Percentiles rank a stretch among this genome's conserved stretches.
Evolutionary conservation across 2,888 invertebrate species (phyloP).

Genomic region (Pollenia labialis): DNA sequence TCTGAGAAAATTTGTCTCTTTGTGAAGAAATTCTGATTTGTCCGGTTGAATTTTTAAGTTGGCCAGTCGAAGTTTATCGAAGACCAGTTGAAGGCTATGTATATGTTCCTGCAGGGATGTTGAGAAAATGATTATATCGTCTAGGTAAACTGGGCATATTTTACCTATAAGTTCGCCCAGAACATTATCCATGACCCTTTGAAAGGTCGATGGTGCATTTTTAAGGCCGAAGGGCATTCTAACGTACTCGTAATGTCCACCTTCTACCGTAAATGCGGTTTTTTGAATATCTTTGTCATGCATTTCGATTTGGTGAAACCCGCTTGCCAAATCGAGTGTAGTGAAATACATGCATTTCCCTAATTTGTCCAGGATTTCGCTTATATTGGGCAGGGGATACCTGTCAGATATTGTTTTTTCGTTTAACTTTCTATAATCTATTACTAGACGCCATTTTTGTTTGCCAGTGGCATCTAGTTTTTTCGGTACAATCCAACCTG

Average conservation of each 20-base stretch:
- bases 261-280: slow-evolving; percentile 73
- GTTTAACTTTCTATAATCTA: neutral
- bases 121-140: no score
- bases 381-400: no score
- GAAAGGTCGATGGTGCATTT: slow-evolving; percentile 68
- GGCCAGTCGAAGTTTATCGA: slow-evolving; percentile 10
- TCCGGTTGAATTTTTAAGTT: slow-evolving; percentile 43
- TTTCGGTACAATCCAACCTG: neutral
- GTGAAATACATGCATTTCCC: slow-evolving; percentile 78
- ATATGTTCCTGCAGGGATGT: no score
- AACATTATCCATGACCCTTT: no score
- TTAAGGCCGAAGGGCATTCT: slow-evolving; percentile 56
- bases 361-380: no score
- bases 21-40: slow-evolving; percentile 41
- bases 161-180: no score
- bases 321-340: slow-evolving; percentile 75
- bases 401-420: slow-evolving; percentile 6
- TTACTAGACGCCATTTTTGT: slow-evolving; percentile 29
- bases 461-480: slow-evolving; percentile 14
- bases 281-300: slow-evolving; percentile 68
- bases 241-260: slow-evolving; percentile 28
- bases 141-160: no score
- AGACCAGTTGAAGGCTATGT: no score
- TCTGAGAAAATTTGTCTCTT: slow-evolving; percentile 37
- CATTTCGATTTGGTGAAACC: slow-evolving; percentile 79